Conservation (phyloP, 2,888 invertebrate species). For the Apotomis capreana region DNA sequence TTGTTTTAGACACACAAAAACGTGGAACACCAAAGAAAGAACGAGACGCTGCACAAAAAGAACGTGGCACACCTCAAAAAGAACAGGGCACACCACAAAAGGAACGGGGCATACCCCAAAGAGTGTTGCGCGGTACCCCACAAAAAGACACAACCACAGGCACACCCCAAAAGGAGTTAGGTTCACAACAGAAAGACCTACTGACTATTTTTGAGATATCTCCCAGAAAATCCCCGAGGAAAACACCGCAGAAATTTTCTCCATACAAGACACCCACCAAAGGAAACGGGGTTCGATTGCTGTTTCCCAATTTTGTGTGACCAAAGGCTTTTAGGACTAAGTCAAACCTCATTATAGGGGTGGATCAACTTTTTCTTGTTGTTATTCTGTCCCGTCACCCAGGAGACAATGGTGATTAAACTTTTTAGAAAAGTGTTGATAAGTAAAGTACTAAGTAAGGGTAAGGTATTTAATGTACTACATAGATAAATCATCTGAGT, state of each 20-base stretch:
- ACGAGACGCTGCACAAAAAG: neutral
- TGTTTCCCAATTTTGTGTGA: constrained; percentile 60
- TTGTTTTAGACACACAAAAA: neutral
- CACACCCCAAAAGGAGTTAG: constrained; percentile 3
- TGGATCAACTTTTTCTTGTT: too few relatives aligned
- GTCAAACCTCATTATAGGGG: too few relatives aligned
- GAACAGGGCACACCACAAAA: neutral
- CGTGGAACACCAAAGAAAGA: constrained; percentile 4
- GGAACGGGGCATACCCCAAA: constrained; percentile 1
- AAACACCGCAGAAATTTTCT: constrained; percentile 66
- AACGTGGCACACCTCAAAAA: constrained; percentile 10
- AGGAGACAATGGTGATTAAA: too few relatives aligned
- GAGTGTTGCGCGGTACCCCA: constrained; percentile 4
- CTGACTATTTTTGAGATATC: constrained; percentile 42
- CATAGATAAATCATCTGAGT: too few relatives aligned
- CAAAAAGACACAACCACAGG: neutral
- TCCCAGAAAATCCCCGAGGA: constrained; percentile 66
- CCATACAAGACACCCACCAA: constrained; percentile 65
- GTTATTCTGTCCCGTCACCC: too few relatives aligned
- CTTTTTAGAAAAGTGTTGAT: too few relatives aligned
- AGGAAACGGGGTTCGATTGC: constrained; percentile 60
- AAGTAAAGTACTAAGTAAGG: too few relatives aligned
- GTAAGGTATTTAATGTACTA: too few relatives aligned
- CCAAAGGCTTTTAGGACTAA: too few relatives aligned
- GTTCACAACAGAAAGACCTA: constrained; percentile 9